Percentiles rank a stretch among this genome's conserved stretches.
Conservation (phyloP, 1,140 invertebrate genomes). For the Probaryconus sp. region DNA sequence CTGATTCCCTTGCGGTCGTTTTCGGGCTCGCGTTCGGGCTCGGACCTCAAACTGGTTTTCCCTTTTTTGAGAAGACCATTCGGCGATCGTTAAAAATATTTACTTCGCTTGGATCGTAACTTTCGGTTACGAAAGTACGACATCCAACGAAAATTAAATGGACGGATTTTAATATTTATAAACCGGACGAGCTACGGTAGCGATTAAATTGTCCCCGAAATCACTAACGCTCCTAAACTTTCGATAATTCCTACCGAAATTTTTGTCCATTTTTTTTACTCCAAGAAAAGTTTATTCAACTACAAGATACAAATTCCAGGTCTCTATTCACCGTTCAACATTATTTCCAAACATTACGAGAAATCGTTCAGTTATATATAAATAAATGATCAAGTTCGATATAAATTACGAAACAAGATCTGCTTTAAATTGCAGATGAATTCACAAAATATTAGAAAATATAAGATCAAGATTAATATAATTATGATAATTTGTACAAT, state of each 20-base stretch:
- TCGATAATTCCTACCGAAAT: constrained; percentile 1
- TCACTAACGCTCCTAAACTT: constrained; percentile 10
- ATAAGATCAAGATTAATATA: too few relatives aligned
- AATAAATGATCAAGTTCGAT: too few relatives aligned
- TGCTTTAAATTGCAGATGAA: too few relatives aligned
- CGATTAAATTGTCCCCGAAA: constrained; percentile 33
- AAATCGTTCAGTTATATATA: too few relatives aligned
- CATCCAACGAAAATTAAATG: constrained; percentile 18
- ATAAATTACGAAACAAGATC: too few relatives aligned
- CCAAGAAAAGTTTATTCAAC: too few relatives aligned
- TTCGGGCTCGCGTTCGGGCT: not conserved
- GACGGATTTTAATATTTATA: constrained; percentile 38
- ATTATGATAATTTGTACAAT: too few relatives aligned
- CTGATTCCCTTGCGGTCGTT: constrained; percentile 15
- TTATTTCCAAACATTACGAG: too few relatives aligned
- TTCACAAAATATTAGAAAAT: too few relatives aligned
- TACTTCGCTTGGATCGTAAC: constrained; percentile 24
- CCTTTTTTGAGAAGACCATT: constrained; percentile 27
- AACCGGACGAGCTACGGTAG: constrained; percentile 27
- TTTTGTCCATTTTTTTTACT: too few relatives aligned
- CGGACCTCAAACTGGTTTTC: constrained; percentile 46
- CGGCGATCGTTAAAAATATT: constrained; percentile 45
- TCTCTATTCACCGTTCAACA: too few relatives aligned
- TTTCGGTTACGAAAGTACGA: constrained; percentile 28
- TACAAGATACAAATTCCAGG: too few relatives aligned